Evolutionary conservation across 2,113 vertebrate species (phyloP), one percentile per base, ranked within the genome.

Genomic region (Limanda limanda): DNA sequence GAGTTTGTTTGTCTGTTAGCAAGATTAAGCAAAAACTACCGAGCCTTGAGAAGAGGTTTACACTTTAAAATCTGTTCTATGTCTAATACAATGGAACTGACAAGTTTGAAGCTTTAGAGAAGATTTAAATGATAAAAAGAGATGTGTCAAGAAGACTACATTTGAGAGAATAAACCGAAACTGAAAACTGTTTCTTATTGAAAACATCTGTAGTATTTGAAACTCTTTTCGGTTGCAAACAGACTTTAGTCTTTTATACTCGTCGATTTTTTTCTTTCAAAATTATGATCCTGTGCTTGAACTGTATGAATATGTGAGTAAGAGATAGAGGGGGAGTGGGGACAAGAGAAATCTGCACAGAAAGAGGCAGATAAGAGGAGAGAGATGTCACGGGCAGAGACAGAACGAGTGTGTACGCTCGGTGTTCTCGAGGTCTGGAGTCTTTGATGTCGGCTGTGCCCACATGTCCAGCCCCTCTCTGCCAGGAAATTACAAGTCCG

Each of bases 401-500:
- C 74, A 74, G 82, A 88, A 62, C 76, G 77, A 78, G 81, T 66
- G 73, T 79, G 76, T 81, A 40, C 65, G 68, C 85, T 89, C 83
- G 69, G 73, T 72, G 80, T 83, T 86, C 73, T 72, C 25, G 80
- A 81, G 86, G 80, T 79, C 78, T 78, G 68, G 40, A 51, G 72
- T 80, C 89, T 94, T 94, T 94, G 91, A 94, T 93, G 93, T 94
- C 45, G 45, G 88, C 60, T 85, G 91, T 94, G 91, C 87, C 93
- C 91, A 89, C 91, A 93, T 93, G 90, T 90, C 91, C 93, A 89
- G 91, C 86, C 87, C 67, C 76, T 85, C 89, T 84, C 86, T 93
- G 93, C 92, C 94, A 94, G 94, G 93, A 94, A 95, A 94, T 90
- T 90, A 89, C 90, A 81, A 84, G 88, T 87, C 61, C 74, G 84